These are phyloP conservation scores for Spodoptera exigua DNA, from an alignment of 2,888 invertebrate genomes.

Conservation along the genomic window DNA sequence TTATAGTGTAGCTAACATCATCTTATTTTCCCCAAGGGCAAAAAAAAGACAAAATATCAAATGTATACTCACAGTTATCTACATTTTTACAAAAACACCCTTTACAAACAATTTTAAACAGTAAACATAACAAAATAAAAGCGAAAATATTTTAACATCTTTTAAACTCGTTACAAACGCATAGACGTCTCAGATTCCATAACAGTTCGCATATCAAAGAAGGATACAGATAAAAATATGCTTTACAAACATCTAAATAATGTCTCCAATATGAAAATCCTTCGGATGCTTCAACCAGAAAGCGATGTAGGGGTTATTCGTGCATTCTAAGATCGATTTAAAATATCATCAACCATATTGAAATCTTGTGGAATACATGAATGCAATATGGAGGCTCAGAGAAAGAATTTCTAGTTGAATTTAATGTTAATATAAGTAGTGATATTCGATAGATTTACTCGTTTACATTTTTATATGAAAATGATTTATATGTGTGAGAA, in stretches of 20 bases:
- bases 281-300: slow-evolving; percentile 33
- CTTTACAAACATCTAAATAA: slow-evolving; percentile 5
- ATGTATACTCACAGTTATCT: too few relatives aligned
- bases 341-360: slow-evolving; percentile 51
- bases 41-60: too few relatives aligned
- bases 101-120: too few relatives aligned
- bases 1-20: too few relatives aligned
- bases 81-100: too few relatives aligned
- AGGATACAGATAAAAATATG: not conserved
- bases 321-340: slow-evolving; percentile 29
- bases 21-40: too few relatives aligned
- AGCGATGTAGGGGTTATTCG: slow-evolving; percentile 20
- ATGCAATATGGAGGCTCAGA: slow-evolving; percentile 23
- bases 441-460: not conserved
- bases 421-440: not conserved
- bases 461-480: too few relatives aligned
- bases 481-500: too few relatives aligned
- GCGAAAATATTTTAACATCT: too few relatives aligned
- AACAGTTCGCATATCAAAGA: not conserved
- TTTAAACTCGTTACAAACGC: too few relatives aligned
- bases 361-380: slow-evolving; percentile 46
- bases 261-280: slow-evolving; percentile 33
- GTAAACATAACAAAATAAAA: too few relatives aligned
- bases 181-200: too few relatives aligned
- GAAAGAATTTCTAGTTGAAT: slow-evolving; percentile 18